Percentiles rank a stretch among this genome's conserved stretches.
phyloP scores from a whole-genome alignment of 1,140 invertebrate species.

The Chionoecetes opilio region DNA sequence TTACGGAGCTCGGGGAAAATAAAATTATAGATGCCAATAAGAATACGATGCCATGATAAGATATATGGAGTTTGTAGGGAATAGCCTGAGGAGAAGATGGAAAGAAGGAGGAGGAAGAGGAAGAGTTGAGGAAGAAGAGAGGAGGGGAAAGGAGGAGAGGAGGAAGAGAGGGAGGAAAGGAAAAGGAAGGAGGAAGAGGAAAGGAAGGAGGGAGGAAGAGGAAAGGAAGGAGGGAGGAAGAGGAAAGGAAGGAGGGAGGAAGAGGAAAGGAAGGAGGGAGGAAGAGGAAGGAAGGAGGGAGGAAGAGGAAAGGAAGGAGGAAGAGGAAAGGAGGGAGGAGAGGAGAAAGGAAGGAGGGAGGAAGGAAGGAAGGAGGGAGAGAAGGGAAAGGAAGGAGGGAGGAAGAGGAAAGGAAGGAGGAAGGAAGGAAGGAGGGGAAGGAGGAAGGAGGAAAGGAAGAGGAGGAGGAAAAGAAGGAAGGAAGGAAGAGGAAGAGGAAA shows the following conservation, averaged over 20 bases:
- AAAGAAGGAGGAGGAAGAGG: not conserved
- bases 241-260: not conserved
- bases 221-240: not conserved
- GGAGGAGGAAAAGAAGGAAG: not conserved
- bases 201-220: too few species aligned
- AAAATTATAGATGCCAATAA: too few species aligned
- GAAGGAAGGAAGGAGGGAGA: not conserved
- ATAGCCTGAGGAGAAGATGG: too few species aligned
- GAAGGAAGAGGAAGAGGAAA: not conserved
- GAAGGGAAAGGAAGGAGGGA: too few species aligned
- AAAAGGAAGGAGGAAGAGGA: too few species aligned
- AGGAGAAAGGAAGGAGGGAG: not conserved
- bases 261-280: not conserved
- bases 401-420: not conserved
- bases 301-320: not conserved
- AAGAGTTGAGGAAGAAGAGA: constrained; percentile 13
- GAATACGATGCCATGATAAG: too few species aligned
- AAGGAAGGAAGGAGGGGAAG: not conserved
- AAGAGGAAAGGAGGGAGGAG: not conserved
- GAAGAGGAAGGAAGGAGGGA: not conserved
- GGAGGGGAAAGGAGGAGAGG: not conserved
- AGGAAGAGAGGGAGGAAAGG: not conserved
- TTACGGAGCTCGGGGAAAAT: too few species aligned
- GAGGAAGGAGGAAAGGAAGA: not conserved
- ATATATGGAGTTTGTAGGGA: too few species aligned